Evolutionary conservation across 2,113 vertebrate genomes (phyloP), one percentile per base, ranked within the genome.

Genomic region (Vicugna pacos): DNA sequence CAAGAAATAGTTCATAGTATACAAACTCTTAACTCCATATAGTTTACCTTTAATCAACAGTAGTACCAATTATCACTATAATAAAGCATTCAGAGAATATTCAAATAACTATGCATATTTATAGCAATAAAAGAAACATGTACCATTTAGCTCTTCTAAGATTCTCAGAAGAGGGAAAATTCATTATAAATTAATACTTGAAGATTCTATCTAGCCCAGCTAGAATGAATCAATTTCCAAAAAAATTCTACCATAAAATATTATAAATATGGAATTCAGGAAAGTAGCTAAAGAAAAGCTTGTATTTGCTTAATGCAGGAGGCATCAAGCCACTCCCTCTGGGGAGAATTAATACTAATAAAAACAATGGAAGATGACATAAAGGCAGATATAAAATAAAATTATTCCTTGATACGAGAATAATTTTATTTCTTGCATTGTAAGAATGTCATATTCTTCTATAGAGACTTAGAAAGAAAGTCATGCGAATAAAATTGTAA

Each of bases 161-260:
- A 83, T 96, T 91, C 70, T 64, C 54, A 56, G 77, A 52, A 60
- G 84, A 96, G 82, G 22, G 30, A 96, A 82, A 90, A 52, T 89
- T 97, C 60, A 92, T 69, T 93, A 96, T 82, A 96, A 97, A 94
- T 95, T 93, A 97, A 95, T 83, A 93, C 19, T 82, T 75, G 30
- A 95, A 94, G 62, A 56, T 93, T 98, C 98, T 98, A 99, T 98
- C 98, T 98, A 99, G 98, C 96, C 98, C 98, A 98, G 98, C 98
- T 98, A 98, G 97, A 98, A 97, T 76, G 58, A 96, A 84, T 77
- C 67, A 75, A 52, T 89, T 65, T 69, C 12, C 46, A 56, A 70
- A 93, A 54, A 16, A 58, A 10, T n/a, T 65, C 60, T 94, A 60
- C 48, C 95, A 75, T 95, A 70, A 96, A 94, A 28, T 81, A 35